Evolutionary conservation across 2,888 invertebrate genomes (phyloP).

Genomic region (Euproctis similis): DNA sequence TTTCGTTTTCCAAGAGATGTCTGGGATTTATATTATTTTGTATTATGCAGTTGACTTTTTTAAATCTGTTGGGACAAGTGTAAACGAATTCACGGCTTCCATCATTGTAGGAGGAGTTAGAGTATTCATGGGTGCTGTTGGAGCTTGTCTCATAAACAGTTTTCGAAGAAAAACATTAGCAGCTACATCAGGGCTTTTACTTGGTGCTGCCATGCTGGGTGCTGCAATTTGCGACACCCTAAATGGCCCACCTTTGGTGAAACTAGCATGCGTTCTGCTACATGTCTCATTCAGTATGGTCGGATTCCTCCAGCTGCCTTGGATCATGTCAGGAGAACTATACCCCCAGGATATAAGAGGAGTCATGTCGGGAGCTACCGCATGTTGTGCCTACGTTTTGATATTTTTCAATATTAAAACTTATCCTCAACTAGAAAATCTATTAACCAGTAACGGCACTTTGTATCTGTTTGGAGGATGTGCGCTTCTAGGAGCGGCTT

Average conservation of each 20-base stretch:
- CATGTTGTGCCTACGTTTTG: slow-evolving; percentile 81
- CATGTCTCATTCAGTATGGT: slow-evolving; percentile 85
- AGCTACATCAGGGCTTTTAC: slow-evolving; percentile 78
- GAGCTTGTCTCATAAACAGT: slow-evolving; percentile 79
- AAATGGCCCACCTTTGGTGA: slow-evolving; percentile 62
- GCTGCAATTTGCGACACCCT: slow-evolving; percentile 77
- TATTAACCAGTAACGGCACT: slow-evolving; percentile 78
- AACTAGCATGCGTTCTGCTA: slow-evolving; percentile 77
- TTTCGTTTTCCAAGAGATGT: slow-evolving; percentile 82
- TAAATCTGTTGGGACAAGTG: slow-evolving; percentile 78
- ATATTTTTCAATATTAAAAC: slow-evolving; percentile 83
- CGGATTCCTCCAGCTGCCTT: slow-evolving; percentile 83
- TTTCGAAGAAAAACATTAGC: slow-evolving; percentile 79
- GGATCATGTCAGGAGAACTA: slow-evolving; percentile 84
- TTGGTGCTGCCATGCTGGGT: slow-evolving; percentile 79
- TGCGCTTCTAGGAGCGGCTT: slow-evolving; percentile 77
- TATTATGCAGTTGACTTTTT: slow-evolving; percentile 84
- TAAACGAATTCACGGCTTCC: slow-evolving; percentile 81
- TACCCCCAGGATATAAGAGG: slow-evolving; percentile 82
- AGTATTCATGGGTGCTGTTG: slow-evolving; percentile 79
- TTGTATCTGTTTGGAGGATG: slow-evolving; percentile 78
- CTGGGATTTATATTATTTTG: slow-evolving; percentile 82
- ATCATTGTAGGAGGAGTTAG: slow-evolving; percentile 81
- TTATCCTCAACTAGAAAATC: slow-evolving; percentile 77
- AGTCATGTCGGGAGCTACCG: slow-evolving; percentile 81